Conservation (phyloP, 2,888 invertebrate species). For the Plebejus melissa region DNA sequence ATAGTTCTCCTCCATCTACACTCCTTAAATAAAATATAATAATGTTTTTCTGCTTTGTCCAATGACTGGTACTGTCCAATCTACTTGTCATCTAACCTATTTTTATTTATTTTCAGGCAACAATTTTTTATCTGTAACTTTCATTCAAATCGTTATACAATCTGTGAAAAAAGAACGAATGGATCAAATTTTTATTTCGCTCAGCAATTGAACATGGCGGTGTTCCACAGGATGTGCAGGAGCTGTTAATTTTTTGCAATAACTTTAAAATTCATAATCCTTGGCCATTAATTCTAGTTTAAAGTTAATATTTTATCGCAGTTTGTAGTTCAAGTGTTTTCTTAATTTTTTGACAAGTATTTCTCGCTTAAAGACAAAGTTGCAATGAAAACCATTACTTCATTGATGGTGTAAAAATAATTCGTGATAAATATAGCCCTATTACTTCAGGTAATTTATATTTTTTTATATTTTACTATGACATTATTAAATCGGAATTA, state of each 20-base stretch:
- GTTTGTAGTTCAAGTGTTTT: slow-evolving; percentile 33
- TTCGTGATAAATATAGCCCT: slow-evolving; percentile 71
- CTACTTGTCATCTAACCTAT: no score
- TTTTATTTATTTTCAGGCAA: no score
- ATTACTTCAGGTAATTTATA: slow-evolving; percentile 67
- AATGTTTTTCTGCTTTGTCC: no score
- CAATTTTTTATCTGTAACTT: slow-evolving; percentile 39
- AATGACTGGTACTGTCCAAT: no score
- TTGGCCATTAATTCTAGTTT: slow-evolving; percentile 44
- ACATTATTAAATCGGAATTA: neutral
- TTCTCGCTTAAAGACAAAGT: slow-evolving; percentile 51
- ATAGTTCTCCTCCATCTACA: no score
- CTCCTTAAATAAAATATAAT: no score
- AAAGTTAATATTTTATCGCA: slow-evolving; percentile 43
- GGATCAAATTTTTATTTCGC: slow-evolving; percentile 43
- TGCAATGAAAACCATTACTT: slow-evolving; percentile 75
- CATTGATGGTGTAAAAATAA: slow-evolving; percentile 77
- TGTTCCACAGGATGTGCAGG: slow-evolving; percentile 75
- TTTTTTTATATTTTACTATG: slow-evolving; percentile 46
- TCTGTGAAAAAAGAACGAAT: slow-evolving; percentile 37
- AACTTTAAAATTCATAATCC: slow-evolving; percentile 52
- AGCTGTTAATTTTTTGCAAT: slow-evolving; percentile 67
- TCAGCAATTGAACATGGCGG: slow-evolving; percentile 68
- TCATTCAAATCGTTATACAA: slow-evolving; percentile 38
- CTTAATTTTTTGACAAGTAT: slow-evolving; percentile 37